Base-by-base conservation (phyloP, 2,888 invertebrate genomes). In the Argynnis bischoffii region DNA sequence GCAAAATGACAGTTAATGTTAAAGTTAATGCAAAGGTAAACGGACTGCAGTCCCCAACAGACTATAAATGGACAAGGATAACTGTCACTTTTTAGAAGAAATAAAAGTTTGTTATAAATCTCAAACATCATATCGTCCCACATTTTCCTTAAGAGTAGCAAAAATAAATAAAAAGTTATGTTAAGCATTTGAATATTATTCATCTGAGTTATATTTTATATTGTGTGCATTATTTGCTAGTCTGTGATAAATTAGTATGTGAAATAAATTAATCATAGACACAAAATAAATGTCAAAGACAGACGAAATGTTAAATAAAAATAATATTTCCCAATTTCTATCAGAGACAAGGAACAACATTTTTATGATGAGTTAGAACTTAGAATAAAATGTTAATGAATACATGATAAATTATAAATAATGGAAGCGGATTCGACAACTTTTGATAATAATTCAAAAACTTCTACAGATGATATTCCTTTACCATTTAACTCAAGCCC, bases 351-450 rank as follows among this genome's bases (percentile, higher is more conserved):
- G n/a, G n/a, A n/a, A n/a, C n/a, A n/a, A n/a, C n/a, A n/a, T n/a
- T n/a, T n/a, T 4, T 26, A 26, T 47, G 26, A n/a, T 59, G 47
- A 15, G 26, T 11, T n/a, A 13, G 5, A 59, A 47, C 14, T 11
- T n/a, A 13, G 5, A 59, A 47, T 21, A 53, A 11, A 59, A 26
- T 48, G 21, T 47, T 46, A 13, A 41, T 41, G 2, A 41, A 41
- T 53, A 53, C 8, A 53, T 53, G 14, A 15, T 13, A 6, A 53
- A 15, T 13, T 13, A 1, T 59, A 13, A 21, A 21, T 16, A 26
- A 92, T 93, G 93, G 93, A 93, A 83, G 86, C 93, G 66, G 93
- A 93, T 77, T 93, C 93, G 8, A 93, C 93, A 35, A 93, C 93
- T 1, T 83, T 81, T 51, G 92, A 92, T 51, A 84, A 74, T 60